These are phyloP conservation scores for Dermochelys coriacea DNA, from an alignment of 2,797 vertebrate genomes.

Conservation along the genomic window DNA sequence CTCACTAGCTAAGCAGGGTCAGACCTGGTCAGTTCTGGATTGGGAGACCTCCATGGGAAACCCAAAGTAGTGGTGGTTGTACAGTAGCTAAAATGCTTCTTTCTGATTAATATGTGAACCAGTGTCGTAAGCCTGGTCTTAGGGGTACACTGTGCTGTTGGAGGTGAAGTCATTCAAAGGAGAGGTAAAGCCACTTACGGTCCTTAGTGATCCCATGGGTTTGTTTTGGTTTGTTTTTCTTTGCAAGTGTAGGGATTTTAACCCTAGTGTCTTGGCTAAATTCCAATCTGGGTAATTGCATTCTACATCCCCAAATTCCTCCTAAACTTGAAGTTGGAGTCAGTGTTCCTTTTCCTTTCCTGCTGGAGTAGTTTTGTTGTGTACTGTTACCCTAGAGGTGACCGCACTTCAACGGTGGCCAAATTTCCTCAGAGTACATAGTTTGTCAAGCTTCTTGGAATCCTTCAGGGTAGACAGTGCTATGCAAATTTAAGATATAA, in stretches of 20 bases:
- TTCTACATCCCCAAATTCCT: background rate
- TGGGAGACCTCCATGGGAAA: background rate
- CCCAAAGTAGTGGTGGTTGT: background rate
- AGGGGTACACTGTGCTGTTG: background rate
- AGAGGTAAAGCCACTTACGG: background rate
- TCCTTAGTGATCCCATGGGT: background rate
- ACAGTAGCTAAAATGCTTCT: background rate
- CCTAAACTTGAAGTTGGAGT: background rate
- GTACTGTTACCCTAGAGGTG: background rate
- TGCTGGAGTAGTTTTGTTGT: background rate
- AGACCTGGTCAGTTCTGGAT: background rate
- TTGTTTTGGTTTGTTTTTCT: background rate
- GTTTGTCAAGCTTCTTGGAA: background rate
- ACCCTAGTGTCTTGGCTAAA: background rate
- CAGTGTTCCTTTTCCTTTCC: background rate
- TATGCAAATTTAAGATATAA: background rate
- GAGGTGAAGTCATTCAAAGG: background rate
- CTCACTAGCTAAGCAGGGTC: background rate
- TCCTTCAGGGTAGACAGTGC: background rate
- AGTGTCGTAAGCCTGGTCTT: background rate
- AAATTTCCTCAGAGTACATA: no score
- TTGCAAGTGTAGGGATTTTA: background rate
- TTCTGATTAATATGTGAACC: background rate
- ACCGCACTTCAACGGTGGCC: background rate
- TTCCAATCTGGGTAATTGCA: background rate